Evolutionary conservation across 1,140 invertebrate genomes (phyloP).

Genomic region (Agrilus planipennis): DNA sequence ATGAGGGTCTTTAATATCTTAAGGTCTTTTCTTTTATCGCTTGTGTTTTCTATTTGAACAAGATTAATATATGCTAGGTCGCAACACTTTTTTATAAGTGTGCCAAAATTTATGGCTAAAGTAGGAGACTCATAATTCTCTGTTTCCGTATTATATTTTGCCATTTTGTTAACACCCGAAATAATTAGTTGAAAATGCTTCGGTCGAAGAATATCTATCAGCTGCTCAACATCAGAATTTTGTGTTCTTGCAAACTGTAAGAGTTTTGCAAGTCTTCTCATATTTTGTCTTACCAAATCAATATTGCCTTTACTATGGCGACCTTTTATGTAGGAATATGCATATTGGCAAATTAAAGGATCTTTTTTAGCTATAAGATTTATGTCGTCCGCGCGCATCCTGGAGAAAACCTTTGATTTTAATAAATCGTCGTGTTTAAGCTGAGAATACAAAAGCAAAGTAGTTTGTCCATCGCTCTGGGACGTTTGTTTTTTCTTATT

Average conservation of each 20-base stretch:
- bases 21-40: slow-evolving; percentile 7
- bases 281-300: slow-evolving; percentile 5
- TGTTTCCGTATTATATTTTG: slow-evolving; percentile 1
- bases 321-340: slow-evolving; percentile 1
- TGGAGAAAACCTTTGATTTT: neutral
- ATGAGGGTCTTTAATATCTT: slow-evolving; percentile 13
- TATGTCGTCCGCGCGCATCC: slow-evolving; percentile 2
- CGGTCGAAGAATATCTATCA: slow-evolving; percentile 1
- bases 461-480: slow-evolving; percentile 5
- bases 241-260: neutral
- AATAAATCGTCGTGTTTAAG: slow-evolving; percentile 2
- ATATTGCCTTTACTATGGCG: slow-evolving; percentile 3
- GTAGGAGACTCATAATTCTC: slow-evolving; percentile 3
- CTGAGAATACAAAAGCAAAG: neutral
- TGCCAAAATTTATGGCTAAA: slow-evolving; percentile 3
- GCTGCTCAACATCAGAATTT: neutral
- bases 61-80: slow-evolving; percentile 4
- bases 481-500: slow-evolving; percentile 2
- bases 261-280: slow-evolving; percentile 1
- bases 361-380: slow-evolving; percentile 3
- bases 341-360: slow-evolving; percentile 1
- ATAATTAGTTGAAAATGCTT: slow-evolving; percentile 1
- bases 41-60: neutral
- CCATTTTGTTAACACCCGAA: slow-evolving; percentile 1
- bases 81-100: slow-evolving; percentile 3